Evolutionary conservation across 2,888 invertebrate species (phyloP), one percentile per base, ranked within the genome.

Genomic region (Agonopterix alstromeriana): DNA sequence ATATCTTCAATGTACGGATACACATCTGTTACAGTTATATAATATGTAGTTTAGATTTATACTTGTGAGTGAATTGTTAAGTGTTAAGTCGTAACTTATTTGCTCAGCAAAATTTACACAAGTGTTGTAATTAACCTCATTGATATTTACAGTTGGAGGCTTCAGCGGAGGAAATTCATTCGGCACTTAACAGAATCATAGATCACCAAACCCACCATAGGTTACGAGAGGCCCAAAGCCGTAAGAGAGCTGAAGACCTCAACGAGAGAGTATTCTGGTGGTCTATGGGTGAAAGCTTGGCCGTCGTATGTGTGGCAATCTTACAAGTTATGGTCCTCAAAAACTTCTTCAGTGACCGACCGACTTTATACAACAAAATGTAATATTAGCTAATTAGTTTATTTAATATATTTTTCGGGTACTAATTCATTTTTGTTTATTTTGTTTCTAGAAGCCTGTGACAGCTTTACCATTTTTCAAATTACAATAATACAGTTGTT

Each of bases 161-260:
- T 4, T 96, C 97, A 8, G 93, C 97, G 3, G 94, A 95, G 73
- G 94, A 94, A 75, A 94, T 98, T 56, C 98, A 98, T 77, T 96
- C 96, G 73, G 93, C 95, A 53, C 87, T 98, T 45, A 96, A 95
- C 65, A 93, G 92, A 56, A 95, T 98, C 48, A 90, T 97, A 55
- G 99, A 99, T 79, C 96, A 95, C 69, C 99, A 99, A 89, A 99
- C 99, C 4, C 98, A 99, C 85, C 98, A 99, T 84, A 92, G 98
- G 51, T 84, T 99, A 53, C 91, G 97, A 47, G 99, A 99, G 86
- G 94, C 98, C 1, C 97, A 98, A 77, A 95, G 98, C 46, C 93
- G 98, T 47, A 98, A 97, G 71, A 91, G 98, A 51, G 99, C 98
- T 0, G 99, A 99, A 84, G 97, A 98, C 74, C 90, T 99, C 48